These are phyloP conservation scores for Drosophila pseudotalamancana DNA, from an alignment of 2,888 invertebrate genomes.

Conservation along the genomic window DNA sequence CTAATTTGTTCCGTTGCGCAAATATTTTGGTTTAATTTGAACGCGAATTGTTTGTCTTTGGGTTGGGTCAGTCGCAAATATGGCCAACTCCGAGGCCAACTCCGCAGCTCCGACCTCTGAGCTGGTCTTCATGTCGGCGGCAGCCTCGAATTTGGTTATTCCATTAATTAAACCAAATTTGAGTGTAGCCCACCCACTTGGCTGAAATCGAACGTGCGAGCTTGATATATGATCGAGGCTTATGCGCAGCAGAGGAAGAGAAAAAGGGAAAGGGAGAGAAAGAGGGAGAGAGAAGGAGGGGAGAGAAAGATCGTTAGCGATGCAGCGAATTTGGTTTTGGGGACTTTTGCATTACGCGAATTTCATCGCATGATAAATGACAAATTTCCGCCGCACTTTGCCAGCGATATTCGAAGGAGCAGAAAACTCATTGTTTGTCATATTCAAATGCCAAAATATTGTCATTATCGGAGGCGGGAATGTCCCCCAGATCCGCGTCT, in stretches of 20 bases:
- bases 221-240: slow-evolving; percentile 69
- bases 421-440: slow-evolving; percentile 69
- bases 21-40: slow-evolving; percentile 71
- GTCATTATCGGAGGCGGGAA: slow-evolving; percentile 67
- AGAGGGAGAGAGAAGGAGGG: not conserved
- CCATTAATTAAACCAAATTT: slow-evolving; percentile 68
- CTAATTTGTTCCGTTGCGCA: slow-evolving; percentile 55
- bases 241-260: not conserved
- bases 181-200: slow-evolving; percentile 69
- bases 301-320: slow-evolving; percentile 42
- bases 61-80: slow-evolving; percentile 25
- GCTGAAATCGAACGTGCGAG: slow-evolving; percentile 63
- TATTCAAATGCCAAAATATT: slow-evolving; percentile 79
- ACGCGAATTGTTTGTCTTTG: slow-evolving; percentile 47
- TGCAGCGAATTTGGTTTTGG: slow-evolving; percentile 34
- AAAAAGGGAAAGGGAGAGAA: not conserved
- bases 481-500: slow-evolving; percentile 3
- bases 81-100: not conserved
- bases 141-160: slow-evolving; percentile 19
- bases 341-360: slow-evolving; percentile 49
- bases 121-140: not conserved
- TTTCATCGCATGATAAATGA: slow-evolving; percentile 74
- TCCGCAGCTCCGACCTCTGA: not conserved
- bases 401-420: slow-evolving; percentile 24
- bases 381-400: slow-evolving; percentile 75